These are phyloP conservation scores for Bunonema sp. DNA, from an alignment of 2,888 invertebrate species.

Conservation along the genomic window DNA sequence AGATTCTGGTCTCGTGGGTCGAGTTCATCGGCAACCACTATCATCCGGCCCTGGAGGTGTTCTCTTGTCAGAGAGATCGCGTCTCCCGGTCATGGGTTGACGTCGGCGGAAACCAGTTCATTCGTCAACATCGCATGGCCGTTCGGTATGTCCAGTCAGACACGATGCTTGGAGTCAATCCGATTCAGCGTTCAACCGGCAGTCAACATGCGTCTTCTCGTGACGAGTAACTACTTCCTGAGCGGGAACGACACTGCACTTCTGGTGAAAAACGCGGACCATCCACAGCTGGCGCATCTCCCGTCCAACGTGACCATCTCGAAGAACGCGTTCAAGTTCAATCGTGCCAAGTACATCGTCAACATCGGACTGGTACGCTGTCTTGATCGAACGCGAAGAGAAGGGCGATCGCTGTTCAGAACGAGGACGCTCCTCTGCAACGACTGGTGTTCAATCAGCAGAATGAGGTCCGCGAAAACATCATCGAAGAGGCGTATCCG, in stretches of 20 bases:
- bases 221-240: constrained; percentile 36
- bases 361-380: constrained; percentile 36
- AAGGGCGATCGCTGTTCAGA: too few species aligned
- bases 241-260: constrained; percentile 37
- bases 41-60: constrained; percentile 40
- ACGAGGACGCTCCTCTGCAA: constrained; percentile 49
- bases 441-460: constrained; percentile 36
- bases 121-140: too few species aligned
- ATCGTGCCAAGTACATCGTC: constrained; percentile 47
- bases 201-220: constrained; percentile 29
- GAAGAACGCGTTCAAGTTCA: constrained; percentile 75
- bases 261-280: constrained; percentile 30
- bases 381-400: too few species aligned
- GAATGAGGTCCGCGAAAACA: constrained; percentile 58
- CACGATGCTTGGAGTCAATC: too few species aligned
- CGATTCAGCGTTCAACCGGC: too few species aligned
- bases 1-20: constrained; percentile 38
- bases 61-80: constrained; percentile 38
- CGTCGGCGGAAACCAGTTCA: too few species aligned
- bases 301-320: constrained; percentile 55
- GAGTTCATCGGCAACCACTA: constrained; percentile 34
- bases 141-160: too few species aligned
- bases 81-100: too few species aligned
- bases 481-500: constrained; percentile 67
- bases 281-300: constrained; percentile 21